phyloP scores from a whole-genome alignment of 53 echinoderm and acorn worm genomes.

The Luidia sarsii region DNA sequence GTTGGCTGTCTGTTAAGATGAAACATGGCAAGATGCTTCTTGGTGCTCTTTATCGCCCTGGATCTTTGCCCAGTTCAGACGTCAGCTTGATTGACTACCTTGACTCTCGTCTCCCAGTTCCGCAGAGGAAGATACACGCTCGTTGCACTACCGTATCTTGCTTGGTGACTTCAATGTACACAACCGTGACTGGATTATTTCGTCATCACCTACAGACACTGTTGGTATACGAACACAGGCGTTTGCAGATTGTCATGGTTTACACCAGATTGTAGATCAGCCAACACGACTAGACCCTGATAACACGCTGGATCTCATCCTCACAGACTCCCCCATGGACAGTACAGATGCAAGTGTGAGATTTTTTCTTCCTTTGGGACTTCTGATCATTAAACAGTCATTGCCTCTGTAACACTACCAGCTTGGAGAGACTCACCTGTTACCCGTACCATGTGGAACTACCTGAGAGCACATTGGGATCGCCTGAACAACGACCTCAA shows the following conservation, averaged over 20 bases:
- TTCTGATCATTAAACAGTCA: background rate
- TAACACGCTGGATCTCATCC: constrained; percentile 17
- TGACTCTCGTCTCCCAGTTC: constrained; percentile 15
- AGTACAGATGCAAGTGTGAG: constrained; percentile 24
- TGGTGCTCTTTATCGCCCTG: background rate
- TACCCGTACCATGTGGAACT: background rate
- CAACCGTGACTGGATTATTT: constrained; percentile 12
- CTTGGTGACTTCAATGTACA: constrained; percentile 23
- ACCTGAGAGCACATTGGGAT: background rate
- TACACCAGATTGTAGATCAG: constrained; percentile 15
- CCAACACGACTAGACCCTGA: background rate
- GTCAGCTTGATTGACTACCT: constrained; percentile 4
- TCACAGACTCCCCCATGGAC: constrained; percentile 11
- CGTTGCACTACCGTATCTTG: constrained; percentile 5
- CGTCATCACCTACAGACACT: background rate
- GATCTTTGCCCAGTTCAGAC: constrained; percentile 9
- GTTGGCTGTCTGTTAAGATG: constrained; percentile 7
- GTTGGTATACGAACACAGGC: background rate
- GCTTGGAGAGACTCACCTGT: background rate
- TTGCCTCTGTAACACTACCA: background rate
- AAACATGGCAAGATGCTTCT: background rate
- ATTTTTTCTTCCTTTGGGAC: constrained; percentile 8
- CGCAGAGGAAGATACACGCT: background rate
- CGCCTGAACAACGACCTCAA: constrained; percentile 7
- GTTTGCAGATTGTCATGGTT: constrained; percentile 1